These are phyloP conservation scores for Brachyhypopomus gauderio DNA, from an alignment of 2,113 vertebrate genomes.

Conservation along the genomic window DNA sequence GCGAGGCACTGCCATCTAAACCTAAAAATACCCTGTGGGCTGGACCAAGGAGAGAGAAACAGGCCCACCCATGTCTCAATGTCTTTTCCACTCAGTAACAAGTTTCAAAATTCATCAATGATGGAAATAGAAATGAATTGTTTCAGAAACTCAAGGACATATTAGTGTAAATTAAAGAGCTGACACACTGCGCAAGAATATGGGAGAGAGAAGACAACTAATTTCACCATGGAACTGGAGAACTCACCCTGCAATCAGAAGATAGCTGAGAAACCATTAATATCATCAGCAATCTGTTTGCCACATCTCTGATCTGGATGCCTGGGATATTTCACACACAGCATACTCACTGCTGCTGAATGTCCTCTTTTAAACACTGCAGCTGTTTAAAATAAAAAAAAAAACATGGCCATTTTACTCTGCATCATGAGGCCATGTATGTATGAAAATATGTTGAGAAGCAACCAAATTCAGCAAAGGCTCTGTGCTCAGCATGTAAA, in stretches of 20 bases:
- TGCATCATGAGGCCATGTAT: not conserved
- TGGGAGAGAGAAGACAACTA: not conserved
- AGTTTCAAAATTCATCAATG: not conserved
- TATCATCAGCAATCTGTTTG: not conserved
- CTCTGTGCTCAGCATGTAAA: no score
- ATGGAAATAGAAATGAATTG: not conserved
- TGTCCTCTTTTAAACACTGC: not conserved
- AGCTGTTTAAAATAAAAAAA: not conserved
- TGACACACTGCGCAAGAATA: not conserved
- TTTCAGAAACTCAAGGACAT: not conserved
- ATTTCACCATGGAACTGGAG: not conserved
- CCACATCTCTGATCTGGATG: not conserved
- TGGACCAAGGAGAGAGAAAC: not conserved
- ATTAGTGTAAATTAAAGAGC: not conserved
- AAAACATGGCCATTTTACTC: not conserved
- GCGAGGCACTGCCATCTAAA: conserved; percentile 26
- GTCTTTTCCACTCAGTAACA: not conserved
- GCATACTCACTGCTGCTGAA: not conserved
- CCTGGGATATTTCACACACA: not conserved
- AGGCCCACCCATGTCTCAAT: not conserved
- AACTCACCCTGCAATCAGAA: not conserved
- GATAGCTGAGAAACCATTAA: not conserved
- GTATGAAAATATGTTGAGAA: not conserved
- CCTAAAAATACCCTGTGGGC: conserved; percentile 33
- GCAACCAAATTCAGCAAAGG: not conserved